Conservation (phyloP, 2,797 vertebrate genomes). For the Molossus molossus region DNA sequence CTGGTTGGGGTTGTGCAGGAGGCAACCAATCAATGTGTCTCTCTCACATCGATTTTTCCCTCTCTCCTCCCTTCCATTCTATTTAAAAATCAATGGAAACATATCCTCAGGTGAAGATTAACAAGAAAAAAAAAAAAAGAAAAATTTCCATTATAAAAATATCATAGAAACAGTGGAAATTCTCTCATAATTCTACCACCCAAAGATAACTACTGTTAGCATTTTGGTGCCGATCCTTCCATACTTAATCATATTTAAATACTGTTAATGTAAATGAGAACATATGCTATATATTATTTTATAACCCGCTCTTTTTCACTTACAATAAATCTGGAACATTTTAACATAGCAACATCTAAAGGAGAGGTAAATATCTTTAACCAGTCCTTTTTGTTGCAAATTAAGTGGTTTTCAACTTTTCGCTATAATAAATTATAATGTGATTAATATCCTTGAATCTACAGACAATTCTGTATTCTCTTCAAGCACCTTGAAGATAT, state of each 20-base stretch:
- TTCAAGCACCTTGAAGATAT: constrained; percentile 5
- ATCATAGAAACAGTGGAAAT: neutral
- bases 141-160: constrained; percentile 19
- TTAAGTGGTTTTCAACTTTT: constrained; percentile 35
- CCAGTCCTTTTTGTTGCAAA: neutral
- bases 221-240: neutral
- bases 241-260: constrained; percentile 40
- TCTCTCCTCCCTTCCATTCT: too few species aligned
- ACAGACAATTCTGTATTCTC: neutral
- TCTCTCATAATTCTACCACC: constrained; percentile 13
- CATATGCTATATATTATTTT: neutral
- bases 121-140: neutral
- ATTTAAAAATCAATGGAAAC: too few species aligned
- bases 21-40: too few species aligned
- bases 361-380: neutral
- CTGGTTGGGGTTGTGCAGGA: too few species aligned
- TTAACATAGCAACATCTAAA: constrained; percentile 15
- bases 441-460: neutral
- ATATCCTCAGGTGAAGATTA: too few species aligned
- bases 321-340: neutral
- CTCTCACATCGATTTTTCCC: too few species aligned
- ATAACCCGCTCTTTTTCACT: constrained; percentile 10
- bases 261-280: neutral
- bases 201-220: constrained; percentile 1
- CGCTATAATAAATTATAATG: constrained; percentile 2